phyloP scores from a whole-genome alignment of 1,140 invertebrate genomes.

The Phymastichus coffea region DNA sequence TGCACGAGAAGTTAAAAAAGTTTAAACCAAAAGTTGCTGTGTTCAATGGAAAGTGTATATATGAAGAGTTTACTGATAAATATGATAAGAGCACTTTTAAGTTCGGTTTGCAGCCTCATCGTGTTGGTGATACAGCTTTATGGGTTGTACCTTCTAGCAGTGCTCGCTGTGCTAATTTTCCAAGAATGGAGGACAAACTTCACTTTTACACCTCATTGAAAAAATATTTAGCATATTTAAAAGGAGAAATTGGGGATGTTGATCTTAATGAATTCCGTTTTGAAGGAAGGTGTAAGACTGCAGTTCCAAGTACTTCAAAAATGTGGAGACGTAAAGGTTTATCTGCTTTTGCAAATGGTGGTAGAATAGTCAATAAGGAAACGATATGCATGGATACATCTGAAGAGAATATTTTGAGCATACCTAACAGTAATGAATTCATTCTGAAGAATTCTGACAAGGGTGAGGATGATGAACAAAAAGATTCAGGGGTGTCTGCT shows the following conservation, averaged over 20 bases:
- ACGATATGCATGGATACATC: constrained; percentile 41
- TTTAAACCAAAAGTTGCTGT: constrained; percentile 51
- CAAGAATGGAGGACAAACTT: constrained; percentile 51
- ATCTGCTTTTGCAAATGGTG: constrained; percentile 44
- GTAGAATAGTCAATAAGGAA: constrained; percentile 46
- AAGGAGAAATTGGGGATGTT: constrained; percentile 42
- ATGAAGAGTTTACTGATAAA: constrained; percentile 45
- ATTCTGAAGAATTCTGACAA: constrained; percentile 32
- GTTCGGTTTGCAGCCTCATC: constrained; percentile 48
- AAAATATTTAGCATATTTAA: constrained; percentile 46
- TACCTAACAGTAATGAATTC: constrained; percentile 41
- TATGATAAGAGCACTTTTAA: constrained; percentile 36
- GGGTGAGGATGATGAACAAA: background rate
- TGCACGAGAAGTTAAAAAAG: constrained; percentile 44
- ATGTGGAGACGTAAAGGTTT: constrained; percentile 49
- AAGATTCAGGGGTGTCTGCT: constrained; percentile 18
- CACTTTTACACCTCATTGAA: constrained; percentile 50
- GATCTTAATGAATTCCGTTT: constrained; percentile 45
- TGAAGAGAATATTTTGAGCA: constrained; percentile 39
- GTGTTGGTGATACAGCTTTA: constrained; percentile 42
- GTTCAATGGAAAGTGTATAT: constrained; percentile 55
- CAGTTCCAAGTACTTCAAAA: constrained; percentile 44
- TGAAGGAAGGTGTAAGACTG: constrained; percentile 43
- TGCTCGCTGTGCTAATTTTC: constrained; percentile 52
- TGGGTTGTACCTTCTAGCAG: constrained; percentile 56